A percentile compares a stretch with the other conserved stretches of the same genome.
phyloP scores from a whole-genome alignment of 2,797 vertebrate genomes.

The Chlorospingus semifuscus region DNA sequence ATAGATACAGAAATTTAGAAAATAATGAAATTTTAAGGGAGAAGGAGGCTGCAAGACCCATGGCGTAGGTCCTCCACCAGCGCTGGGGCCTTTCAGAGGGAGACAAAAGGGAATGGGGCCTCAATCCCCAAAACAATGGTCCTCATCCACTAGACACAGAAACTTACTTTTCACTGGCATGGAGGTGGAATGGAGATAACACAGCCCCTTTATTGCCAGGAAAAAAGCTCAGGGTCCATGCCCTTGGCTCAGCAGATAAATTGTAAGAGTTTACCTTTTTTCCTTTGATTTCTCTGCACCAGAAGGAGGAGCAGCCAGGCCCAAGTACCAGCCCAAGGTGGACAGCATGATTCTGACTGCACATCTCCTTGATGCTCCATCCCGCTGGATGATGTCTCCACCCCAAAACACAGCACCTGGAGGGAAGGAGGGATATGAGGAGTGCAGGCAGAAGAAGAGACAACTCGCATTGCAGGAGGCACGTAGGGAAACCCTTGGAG shows the following conservation, averaged over 20 bases:
- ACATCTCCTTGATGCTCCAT: rapidly evolving
- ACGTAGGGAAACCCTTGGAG: neutral
- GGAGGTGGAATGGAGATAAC: constrained; percentile 56
- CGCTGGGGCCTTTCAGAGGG: constrained; percentile 58
- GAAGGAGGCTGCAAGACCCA: neutral
- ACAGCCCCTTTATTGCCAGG: constrained; percentile 37
- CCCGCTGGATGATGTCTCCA: neutral
- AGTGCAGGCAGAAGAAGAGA: neutral
- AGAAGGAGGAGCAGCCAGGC: neutral
- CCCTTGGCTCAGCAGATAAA: neutral
- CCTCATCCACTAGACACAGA: constrained; percentile 62
- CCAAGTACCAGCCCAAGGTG: neutral
- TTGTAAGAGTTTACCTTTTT: neutral
- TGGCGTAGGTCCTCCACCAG: constrained; percentile 51
- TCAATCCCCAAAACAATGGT: constrained; percentile 66
- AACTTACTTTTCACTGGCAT: constrained; percentile 50
- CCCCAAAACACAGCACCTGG: neutral
- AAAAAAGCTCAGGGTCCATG: constrained; percentile 41
- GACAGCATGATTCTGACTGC: rapidly evolving
- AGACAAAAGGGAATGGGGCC: constrained; percentile 65
- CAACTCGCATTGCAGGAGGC: neutral
- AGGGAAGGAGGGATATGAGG: neutral
- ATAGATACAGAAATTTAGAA: neutral
- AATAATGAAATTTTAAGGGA: neutral
- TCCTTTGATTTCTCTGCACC: neutral